These are phyloP conservation scores for Belgica antarctica DNA, from an alignment of 2,888 invertebrate genomes.

Conservation along the genomic window DNA sequence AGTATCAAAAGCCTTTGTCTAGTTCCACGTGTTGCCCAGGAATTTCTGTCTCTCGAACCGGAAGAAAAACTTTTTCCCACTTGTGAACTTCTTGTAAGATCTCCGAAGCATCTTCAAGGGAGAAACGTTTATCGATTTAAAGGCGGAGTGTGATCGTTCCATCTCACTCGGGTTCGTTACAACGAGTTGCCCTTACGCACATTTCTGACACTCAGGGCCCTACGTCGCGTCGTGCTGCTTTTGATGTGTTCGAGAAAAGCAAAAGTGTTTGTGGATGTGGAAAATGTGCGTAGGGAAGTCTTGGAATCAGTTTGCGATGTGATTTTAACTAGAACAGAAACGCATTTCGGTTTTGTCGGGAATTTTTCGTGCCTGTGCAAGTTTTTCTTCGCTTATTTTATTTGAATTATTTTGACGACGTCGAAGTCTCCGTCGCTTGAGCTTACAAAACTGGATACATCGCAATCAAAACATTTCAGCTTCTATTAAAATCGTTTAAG, in stretches of 20 bases:
- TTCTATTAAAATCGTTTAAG: slow-evolving; percentile 37
- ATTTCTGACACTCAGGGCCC: not conserved
- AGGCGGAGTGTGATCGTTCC: not conserved
- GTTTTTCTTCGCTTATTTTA: slow-evolving; percentile 28
- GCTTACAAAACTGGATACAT: slow-evolving; percentile 11
- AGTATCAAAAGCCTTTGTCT: too few species aligned
- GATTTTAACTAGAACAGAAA: slow-evolving; percentile 32
- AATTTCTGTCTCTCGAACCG: too few species aligned
- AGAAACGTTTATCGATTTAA: not conserved
- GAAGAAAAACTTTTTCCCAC: too few species aligned
- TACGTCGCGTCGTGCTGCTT: not conserved
- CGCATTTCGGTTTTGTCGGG: slow-evolving; percentile 21
- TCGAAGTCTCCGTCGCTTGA: not conserved
- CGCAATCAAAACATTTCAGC: slow-evolving; percentile 6
- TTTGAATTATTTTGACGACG: not conserved
- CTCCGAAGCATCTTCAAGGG: not conserved
- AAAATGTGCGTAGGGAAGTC: slow-evolving; percentile 40
- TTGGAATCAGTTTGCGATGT: slow-evolving; percentile 21
- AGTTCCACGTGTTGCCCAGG: too few species aligned
- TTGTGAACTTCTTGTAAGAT: slow-evolving; percentile 7
- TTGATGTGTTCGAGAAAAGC: not conserved
- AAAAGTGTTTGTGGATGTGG: not conserved
- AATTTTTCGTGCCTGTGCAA: slow-evolving; percentile 23
- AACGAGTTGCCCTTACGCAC: not conserved
- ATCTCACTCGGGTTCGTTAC: not conserved